Evolutionary conservation across 2,797 vertebrate species (phyloP), one percentile per base, ranked within the genome.

Genomic region (Hemibagrus guttatus): DNA sequence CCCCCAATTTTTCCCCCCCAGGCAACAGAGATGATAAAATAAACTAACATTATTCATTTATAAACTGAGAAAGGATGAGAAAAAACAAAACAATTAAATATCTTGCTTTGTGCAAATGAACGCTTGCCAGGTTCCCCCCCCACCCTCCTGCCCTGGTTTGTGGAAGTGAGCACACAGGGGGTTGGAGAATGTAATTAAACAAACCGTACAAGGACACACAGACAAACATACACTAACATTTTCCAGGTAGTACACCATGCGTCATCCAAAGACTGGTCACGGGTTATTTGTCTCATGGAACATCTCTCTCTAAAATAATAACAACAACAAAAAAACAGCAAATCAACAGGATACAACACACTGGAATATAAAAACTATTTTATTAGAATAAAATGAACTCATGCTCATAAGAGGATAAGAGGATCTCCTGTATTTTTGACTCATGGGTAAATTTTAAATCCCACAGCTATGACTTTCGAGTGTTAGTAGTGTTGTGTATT

Each of bases 171-270:
- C 68, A 63, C 58, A 61, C 9, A 1, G n/a, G 12, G 86, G 64
- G 49, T 19, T 83, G 69, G 39, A 82, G 87, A 58, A 69, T 52
- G 16, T 46, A 39, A 19, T 39, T 26, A 28, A 63, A 79, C 63
- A 88, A 91, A 88, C 86, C 89, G 23, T 4, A 84, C 93, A 92
- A 21, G 46, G 72, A 90, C 35, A 89, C 84, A 85, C 69, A 79
- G 76, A 88, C 59, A 85, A 46, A 59, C 46, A 81, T 75, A 75
- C 69, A 90, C 85, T 85, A 64, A 56, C 74, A 76, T 39, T 52
- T 87, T 89, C 82, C 86, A 87, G 87, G 85, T 86, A 72, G 84
- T 84, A 85, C 35, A 52, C 54, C 42, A 82, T 61, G 28, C 85
- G 80, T 52, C 63, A 56, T 84, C 66, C 79, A 52, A 83, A 78